A percentile compares a stretch with the other conserved stretches of the same genome.
These are phyloP conservation scores for Microhierax caerulescens DNA, from an alignment of 2,797 vertebrate species.

Conservation along the genomic window DNA sequence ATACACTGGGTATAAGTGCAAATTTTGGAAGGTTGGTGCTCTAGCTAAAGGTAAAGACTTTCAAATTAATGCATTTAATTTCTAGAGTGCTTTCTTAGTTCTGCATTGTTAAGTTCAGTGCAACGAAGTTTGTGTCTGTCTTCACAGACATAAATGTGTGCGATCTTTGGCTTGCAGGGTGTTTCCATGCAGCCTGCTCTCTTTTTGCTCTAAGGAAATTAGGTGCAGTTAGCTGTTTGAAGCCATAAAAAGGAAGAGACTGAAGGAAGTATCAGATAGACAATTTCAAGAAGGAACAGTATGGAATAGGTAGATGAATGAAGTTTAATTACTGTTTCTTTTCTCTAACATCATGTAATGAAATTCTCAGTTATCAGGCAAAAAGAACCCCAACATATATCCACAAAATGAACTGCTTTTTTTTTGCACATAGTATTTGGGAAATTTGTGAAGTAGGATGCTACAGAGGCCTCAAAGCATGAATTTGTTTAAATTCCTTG, in stretches of 20 bases:
- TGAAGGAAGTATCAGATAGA: not conserved
- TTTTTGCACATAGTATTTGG: not conserved
- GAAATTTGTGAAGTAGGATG: not conserved
- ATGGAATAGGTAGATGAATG: not conserved
- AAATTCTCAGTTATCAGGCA: not conserved
- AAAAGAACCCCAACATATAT: not conserved
- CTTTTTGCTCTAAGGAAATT: not conserved
- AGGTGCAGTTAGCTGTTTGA: not conserved
- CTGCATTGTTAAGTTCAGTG: not conserved
- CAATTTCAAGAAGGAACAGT: not conserved
- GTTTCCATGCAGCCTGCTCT: not conserved
- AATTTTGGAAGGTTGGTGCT: not conserved
- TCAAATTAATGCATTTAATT: not conserved
- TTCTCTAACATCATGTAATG: not conserved
- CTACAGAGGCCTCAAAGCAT: not conserved
- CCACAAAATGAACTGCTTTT: not conserved
- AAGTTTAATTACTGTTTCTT: not conserved
- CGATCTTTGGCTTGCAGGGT: rapidly evolving
- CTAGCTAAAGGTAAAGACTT: not conserved
- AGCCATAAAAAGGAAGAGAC: not conserved
- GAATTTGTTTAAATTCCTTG: not conserved
- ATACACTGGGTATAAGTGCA: rapidly evolving
- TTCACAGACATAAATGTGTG: not conserved
- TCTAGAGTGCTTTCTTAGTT: not conserved
- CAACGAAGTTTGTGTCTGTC: not conserved